Conservation (phyloP, 2,113 vertebrate genomes). For the Prunella himalayana region DNA sequence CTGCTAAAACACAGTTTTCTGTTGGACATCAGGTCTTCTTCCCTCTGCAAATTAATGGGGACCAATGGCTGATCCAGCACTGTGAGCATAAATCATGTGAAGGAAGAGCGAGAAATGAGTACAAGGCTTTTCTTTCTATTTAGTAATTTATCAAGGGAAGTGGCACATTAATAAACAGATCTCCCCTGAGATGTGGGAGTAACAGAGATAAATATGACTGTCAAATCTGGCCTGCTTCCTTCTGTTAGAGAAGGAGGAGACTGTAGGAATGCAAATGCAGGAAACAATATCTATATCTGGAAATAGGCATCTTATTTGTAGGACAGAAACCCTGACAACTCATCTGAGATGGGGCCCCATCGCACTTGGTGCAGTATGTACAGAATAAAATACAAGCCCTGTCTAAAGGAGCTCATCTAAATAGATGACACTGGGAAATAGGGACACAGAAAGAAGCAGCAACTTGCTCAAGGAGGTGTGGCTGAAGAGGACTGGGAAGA, state of each 20-base stretch:
- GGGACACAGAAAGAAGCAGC: neutral
- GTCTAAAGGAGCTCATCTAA: neutral
- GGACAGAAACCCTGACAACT: conserved; percentile 27
- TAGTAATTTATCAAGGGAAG: conserved; percentile 89
- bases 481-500: neutral
- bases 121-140: conserved; percentile 84
- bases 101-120: conserved; percentile 79
- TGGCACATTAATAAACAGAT: conserved; percentile 88
- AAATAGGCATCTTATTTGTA: neutral
- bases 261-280: conserved; percentile 71
- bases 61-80: conserved; percentile 37
- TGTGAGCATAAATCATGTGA: conserved; percentile 77
- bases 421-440: neutral
- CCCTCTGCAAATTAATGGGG: conserved; percentile 60
- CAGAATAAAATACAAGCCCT: neutral
- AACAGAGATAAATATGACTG: conserved; percentile 83
- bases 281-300: conserved; percentile 26
- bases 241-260: conserved; percentile 64
- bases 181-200: conserved; percentile 82
- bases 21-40: conserved; percentile 36
- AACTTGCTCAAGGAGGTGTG: neutral
- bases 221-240: conserved; percentile 77
- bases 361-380: neutral
- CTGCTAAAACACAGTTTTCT: conserved; percentile 18
- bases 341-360: neutral